A percentile compares a stretch with the other conserved stretches of the same genome.
Evolutionary conservation across 1,140 invertebrate species (phyloP).

Genomic region (Drosophila pectinifera): DNA sequence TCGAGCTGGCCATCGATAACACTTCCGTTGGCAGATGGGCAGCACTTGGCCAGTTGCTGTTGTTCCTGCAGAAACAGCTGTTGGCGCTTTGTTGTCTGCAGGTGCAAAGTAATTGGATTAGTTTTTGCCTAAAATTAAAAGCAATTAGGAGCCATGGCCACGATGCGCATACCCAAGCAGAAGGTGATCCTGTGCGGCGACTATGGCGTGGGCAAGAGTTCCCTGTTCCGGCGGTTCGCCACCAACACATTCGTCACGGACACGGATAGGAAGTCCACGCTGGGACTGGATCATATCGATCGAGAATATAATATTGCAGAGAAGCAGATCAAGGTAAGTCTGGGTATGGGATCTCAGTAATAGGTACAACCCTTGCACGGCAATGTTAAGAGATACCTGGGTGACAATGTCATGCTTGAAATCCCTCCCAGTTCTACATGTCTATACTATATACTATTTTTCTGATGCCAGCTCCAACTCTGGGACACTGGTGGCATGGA

Average conservation of each 20-base stretch:
- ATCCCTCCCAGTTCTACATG: no score
- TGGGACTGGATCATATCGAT: constrained; percentile 96
- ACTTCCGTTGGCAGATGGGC: neutral
- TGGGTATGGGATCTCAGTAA: neutral
- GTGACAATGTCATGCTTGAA: neutral
- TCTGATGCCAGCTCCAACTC: constrained; percentile 89
- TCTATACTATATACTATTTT: neutral
- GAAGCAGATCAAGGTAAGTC: constrained; percentile 90
- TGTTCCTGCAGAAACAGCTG: constrained; percentile 56
- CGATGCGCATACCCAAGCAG: constrained; percentile 93
- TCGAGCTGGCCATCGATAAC: constrained; percentile 7
- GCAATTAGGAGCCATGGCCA: constrained; percentile 88
- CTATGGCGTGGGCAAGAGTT: constrained; percentile 97
- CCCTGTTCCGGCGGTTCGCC: constrained; percentile 95
- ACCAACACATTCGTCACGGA: constrained; percentile 94
- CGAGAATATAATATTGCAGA: constrained; percentile 91
- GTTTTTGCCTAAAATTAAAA: constrained; percentile 16
- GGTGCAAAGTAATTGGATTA: constrained; percentile 67
- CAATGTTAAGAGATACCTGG: neutral
- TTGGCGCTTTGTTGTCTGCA: constrained; percentile 54
- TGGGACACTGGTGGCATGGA: constrained; percentile 98
- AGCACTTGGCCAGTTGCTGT: neutral
- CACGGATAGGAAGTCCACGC: constrained; percentile 93
- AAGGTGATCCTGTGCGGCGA: constrained; percentile 98
- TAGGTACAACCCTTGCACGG: no score